These are phyloP conservation scores for Vesta saturnalis DNA, from an alignment of 2,888 invertebrate species.

Conservation along the genomic window DNA sequence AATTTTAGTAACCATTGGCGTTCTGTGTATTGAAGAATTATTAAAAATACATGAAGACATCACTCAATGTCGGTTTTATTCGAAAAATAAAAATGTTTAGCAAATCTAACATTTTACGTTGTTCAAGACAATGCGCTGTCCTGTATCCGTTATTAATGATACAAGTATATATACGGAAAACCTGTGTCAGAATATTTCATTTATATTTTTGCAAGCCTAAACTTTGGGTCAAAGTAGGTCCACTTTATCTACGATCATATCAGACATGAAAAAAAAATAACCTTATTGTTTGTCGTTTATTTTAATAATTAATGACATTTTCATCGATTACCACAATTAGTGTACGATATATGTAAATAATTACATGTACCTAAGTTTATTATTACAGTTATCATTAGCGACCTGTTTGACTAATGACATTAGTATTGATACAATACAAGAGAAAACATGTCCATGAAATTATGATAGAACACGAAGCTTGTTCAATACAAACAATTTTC, in stretches of 20 bases:
- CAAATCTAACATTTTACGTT: constrained; percentile 11
- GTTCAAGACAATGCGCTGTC: constrained; percentile 17
- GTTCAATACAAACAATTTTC: neutral
- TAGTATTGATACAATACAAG: neutral
- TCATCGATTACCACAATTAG: neutral
- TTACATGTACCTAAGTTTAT: constrained; percentile 7
- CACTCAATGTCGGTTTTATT: constrained; percentile 21
- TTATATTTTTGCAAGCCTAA: constrained; percentile 10
- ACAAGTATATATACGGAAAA: constrained; percentile 1
- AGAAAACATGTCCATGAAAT: neutral
- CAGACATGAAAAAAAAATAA: neutral
- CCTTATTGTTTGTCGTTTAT: neutral
- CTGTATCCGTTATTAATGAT: constrained; percentile 23
- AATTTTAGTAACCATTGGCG: too few relatives aligned
- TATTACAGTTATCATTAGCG: constrained; percentile 3
- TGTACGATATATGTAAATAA: constrained; percentile 10
- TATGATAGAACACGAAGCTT: neutral
- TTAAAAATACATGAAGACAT: constrained; percentile 13
- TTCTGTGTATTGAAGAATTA: too few relatives aligned
- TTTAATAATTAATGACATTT: neutral
- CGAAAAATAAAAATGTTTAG: constrained; percentile 12
- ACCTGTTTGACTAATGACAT: neutral
- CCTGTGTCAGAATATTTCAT: constrained; percentile 19
- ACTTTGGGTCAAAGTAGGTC: too few relatives aligned
- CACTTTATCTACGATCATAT: too few relatives aligned